These are phyloP conservation scores for Equus przewalskii DNA, from an alignment of 2,113 vertebrate genomes.

Conservation along the genomic window DNA sequence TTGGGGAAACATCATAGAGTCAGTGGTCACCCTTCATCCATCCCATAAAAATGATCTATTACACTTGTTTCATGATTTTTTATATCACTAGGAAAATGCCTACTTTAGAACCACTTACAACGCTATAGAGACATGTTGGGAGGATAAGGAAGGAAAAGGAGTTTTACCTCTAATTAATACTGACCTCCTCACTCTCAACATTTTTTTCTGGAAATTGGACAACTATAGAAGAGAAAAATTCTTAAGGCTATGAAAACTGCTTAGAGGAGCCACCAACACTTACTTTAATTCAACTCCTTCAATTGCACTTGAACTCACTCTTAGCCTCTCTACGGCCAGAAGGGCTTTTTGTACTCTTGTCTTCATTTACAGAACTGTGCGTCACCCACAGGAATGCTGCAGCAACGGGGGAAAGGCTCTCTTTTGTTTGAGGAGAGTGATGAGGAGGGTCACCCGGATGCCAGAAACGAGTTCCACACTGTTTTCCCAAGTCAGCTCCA, in stretches of 20 bases:
- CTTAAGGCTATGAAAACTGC: slow-evolving; percentile 45
- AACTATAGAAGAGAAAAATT: slow-evolving; percentile 52
- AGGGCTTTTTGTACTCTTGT: slow-evolving; percentile 49
- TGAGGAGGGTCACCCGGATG: neutral
- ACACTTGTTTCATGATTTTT: neutral
- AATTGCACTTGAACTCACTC: slow-evolving; percentile 61
- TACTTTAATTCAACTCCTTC: slow-evolving; percentile 62
- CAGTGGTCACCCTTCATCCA: neutral
- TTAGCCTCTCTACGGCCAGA: slow-evolving; percentile 57
- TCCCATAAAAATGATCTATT: neutral
- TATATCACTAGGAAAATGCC: neutral
- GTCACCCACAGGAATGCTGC: accelerated
- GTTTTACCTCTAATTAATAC: neutral
- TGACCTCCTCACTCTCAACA: neutral
- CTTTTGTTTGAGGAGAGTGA: neutral
- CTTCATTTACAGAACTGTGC: neutral
- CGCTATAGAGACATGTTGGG: neutral
- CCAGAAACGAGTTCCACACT: neutral
- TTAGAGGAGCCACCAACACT: slow-evolving; percentile 42
- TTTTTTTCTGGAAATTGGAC: slow-evolving; percentile 49
- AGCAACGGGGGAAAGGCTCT: neutral
- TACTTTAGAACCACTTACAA: neutral
- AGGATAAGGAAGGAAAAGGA: neutral
- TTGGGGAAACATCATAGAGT: neutral
- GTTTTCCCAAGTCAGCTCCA: neutral